These are phyloP conservation scores for Corythoichthys haematopterus DNA, from an alignment of 2,113 vertebrate genomes.

Conservation along the genomic window DNA sequence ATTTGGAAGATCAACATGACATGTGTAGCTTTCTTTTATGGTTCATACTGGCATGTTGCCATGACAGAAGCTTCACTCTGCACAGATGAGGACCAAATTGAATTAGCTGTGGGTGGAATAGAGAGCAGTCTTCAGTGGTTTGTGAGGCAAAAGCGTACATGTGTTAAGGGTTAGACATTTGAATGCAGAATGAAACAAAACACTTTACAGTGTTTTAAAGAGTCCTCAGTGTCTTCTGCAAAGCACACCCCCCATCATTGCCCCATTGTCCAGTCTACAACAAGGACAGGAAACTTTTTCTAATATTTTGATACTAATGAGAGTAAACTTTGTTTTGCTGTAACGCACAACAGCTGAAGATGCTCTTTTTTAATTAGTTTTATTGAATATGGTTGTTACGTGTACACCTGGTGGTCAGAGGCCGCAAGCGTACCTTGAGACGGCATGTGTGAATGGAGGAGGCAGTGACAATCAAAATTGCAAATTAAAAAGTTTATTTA, in stretches of 20 bases:
- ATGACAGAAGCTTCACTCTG: conserved; percentile 27
- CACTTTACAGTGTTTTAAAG: conserved; percentile 41
- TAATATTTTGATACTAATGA: conserved; percentile 30
- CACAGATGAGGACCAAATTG: conserved; percentile 55
- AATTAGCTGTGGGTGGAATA: conserved; percentile 51
- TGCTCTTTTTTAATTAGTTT: too few relatives aligned
- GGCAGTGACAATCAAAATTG: too few relatives aligned
- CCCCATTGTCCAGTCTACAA: conserved; percentile 51
- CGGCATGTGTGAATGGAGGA: too few relatives aligned
- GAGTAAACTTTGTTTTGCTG: background rate
- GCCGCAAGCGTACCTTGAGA: too few relatives aligned
- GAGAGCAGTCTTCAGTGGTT: conserved; percentile 42
- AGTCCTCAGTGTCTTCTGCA: conserved; percentile 39
- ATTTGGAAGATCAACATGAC: conserved; percentile 62
- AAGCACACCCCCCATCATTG: conserved; percentile 50
- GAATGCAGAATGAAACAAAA: conserved; percentile 42
- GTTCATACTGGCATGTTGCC: conserved; percentile 30
- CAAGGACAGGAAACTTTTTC: conserved; percentile 62
- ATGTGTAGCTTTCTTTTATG: conserved; percentile 48
- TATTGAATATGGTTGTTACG: too few relatives aligned
- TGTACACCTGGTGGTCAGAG: too few relatives aligned
- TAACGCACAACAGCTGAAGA: background rate
- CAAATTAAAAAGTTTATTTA: too few relatives aligned
- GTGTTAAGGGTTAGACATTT: conserved; percentile 41
- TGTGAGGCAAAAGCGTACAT: conserved; percentile 37